These are phyloP conservation scores for Nymphalis c-album DNA, from an alignment of 2,888 invertebrate genomes.

Conservation along the genomic window DNA sequence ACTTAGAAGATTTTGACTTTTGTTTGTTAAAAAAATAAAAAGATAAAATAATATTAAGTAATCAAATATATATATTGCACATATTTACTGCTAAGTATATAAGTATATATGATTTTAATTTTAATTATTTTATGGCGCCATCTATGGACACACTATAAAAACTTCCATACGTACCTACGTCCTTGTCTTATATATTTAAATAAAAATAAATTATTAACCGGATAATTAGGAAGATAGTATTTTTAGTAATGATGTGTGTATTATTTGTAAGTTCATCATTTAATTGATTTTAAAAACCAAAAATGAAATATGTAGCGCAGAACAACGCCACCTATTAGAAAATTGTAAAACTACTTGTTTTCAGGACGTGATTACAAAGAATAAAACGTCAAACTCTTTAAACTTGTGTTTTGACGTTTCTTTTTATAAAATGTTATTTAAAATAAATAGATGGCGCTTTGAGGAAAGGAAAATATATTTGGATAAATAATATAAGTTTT, in stretches of 20 bases:
- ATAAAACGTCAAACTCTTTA: no score
- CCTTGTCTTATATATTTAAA: not conserved
- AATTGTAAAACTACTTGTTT: not conserved
- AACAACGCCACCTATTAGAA: not conserved
- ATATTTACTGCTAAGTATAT: not conserved
- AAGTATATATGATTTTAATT: not conserved
- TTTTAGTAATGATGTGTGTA: not conserved
- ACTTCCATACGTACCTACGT: not conserved
- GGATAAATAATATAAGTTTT: no score
- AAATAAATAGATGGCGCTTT: no score
- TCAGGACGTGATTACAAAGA: no score
- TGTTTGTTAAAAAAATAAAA: not conserved
- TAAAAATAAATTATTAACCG: not conserved
- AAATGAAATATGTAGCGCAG: no score
- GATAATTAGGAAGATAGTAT: not conserved
- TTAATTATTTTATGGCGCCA: not conserved
- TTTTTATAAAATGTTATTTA: no score
- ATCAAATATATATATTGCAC: not conserved
- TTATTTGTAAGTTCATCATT: no score
- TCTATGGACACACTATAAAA: not conserved
- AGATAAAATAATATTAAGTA: not conserved
- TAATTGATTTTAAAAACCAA: no score
- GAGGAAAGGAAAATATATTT: no score
- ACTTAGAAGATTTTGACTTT: not conserved
- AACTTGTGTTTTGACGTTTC: no score